Evolutionary conservation across 1,140 invertebrate genomes (phyloP).

Genomic region (Diachasmimorpha longicaudata): DNA sequence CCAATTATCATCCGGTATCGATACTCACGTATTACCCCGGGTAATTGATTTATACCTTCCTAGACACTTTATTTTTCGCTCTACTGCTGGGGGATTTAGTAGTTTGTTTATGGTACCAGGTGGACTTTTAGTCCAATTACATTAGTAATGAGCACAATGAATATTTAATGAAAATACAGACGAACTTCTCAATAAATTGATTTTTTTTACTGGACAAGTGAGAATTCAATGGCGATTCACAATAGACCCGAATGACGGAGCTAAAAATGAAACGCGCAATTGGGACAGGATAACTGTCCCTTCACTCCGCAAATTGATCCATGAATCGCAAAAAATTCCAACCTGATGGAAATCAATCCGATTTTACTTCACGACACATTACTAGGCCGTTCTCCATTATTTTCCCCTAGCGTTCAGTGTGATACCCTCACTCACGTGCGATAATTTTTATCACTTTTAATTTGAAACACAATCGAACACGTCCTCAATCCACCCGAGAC

Average conservation of each 20-base stretch:
- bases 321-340: neutral
- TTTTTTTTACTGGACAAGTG: no score
- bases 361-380: neutral
- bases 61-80: neutral
- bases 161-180: neutral
- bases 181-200: no score
- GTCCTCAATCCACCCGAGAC: neutral
- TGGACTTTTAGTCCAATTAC: neutral
- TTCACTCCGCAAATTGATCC: neutral
- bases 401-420: neutral
- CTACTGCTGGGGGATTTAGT: neutral
- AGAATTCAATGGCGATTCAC: no score
- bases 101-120: neutral
- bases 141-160: neutral
- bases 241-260: no score
- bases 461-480: neutral
- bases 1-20: conserved; percentile 2
- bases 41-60: conserved; percentile 5
- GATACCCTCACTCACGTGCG: neutral
- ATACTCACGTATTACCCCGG: neutral
- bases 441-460: neutral
- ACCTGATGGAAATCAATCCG: neutral
- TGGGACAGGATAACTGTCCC: no score
- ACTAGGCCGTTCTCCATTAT: neutral
- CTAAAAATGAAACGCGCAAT: no score